Conservation (phyloP, 2,797 vertebrate genomes). For the Tokudaia muenninki region DNA sequence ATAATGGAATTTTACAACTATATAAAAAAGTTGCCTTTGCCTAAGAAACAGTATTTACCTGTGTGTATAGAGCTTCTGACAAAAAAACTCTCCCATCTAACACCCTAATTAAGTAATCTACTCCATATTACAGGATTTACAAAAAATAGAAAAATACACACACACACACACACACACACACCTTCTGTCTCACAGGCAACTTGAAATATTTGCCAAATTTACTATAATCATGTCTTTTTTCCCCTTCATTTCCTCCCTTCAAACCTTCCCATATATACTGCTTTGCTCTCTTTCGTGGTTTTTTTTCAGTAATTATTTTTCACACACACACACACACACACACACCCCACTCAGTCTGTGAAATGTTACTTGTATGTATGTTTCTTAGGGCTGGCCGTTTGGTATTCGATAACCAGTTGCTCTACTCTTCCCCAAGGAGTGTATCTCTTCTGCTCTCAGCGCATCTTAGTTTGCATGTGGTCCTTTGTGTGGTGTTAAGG, state of each 20-base stretch:
- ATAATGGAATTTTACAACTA: background rate
- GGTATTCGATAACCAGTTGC: background rate
- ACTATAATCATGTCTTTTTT: background rate
- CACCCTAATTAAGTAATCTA: background rate
- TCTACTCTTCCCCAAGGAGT: background rate
- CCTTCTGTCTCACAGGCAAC: background rate
- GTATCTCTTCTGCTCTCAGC: background rate
- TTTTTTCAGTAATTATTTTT: background rate
- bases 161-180: background rate
- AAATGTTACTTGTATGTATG: background rate
- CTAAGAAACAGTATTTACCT: background rate
- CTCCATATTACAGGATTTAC: background rate
- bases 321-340: background rate
- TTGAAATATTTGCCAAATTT: background rate
- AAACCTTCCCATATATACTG: background rate
- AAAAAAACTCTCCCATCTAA: background rate
- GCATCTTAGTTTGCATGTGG: background rate
- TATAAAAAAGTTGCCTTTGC: background rate
- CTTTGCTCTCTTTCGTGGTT: background rate
- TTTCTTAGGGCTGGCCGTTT: background rate
- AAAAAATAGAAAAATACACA: background rate
- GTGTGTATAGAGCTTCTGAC: background rate
- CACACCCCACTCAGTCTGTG: background rate
- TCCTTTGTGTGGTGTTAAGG: background rate
- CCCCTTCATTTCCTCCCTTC: background rate